These are phyloP conservation scores for Hipposideros larvatus DNA, from an alignment of 2,797 vertebrate genomes.

Conservation along the genomic window DNA sequence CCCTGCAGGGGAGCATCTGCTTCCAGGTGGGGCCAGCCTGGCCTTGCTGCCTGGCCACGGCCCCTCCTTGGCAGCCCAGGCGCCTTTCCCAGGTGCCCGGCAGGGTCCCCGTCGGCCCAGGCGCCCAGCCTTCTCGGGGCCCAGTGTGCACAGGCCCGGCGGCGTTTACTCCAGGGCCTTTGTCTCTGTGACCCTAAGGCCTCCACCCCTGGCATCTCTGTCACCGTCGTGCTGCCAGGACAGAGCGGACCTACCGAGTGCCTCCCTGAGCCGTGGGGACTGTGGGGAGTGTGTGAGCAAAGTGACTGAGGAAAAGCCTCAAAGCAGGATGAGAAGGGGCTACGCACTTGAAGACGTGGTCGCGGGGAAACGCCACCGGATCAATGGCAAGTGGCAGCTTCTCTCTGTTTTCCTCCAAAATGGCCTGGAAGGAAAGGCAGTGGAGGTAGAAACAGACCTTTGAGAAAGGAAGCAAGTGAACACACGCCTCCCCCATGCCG, in stretches of 20 bases:
- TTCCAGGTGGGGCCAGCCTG: fast-evolving
- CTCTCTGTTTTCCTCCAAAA: constrained; percentile 94
- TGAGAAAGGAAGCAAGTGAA: background rate
- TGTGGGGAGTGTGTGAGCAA: background rate
- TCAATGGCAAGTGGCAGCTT: constrained; percentile 90
- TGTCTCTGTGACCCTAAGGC: background rate
- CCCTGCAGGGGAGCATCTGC: fast-evolving
- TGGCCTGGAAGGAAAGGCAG: constrained; percentile 87
- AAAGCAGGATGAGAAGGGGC: fast-evolving
- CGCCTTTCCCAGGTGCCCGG: fast-evolving
- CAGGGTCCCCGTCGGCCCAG: fast-evolving
- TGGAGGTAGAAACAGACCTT: background rate
- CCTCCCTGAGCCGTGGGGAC: background rate
- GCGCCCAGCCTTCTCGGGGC: background rate
- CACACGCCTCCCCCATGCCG: fast-evolving
- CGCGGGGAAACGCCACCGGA: constrained; percentile 80
- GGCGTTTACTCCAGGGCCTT: too few relatives aligned
- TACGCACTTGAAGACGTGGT: constrained; percentile 93
- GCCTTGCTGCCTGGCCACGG: fast-evolving
- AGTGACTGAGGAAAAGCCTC: fast-evolving
- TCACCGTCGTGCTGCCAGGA: fast-evolving
- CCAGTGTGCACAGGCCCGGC: fast-evolving
- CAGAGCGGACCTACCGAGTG: fast-evolving
- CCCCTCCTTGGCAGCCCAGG: fast-evolving
- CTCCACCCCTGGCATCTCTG: fast-evolving